Base-by-base conservation (phyloP, 2,113 vertebrate genomes). In the Xiphorhynchus elegans region DNA sequence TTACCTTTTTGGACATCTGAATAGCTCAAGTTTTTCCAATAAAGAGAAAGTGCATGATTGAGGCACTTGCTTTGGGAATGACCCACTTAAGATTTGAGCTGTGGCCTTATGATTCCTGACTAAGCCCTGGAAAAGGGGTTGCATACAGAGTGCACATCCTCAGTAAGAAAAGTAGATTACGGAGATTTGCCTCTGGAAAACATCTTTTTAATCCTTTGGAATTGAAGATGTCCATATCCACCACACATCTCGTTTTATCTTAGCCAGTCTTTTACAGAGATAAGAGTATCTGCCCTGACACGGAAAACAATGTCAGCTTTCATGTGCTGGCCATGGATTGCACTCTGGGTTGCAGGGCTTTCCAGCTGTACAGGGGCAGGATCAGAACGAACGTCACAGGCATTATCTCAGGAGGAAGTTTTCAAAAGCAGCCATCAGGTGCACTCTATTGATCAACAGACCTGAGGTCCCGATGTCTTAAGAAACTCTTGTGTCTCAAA, bases 21-120 rank as follows among this genome's bases (percentile, higher is more conserved):
- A 59, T 46, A 28, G 7, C 21, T 72, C 8, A 55, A 7, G 33
- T 4, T 76, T 90, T 85, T 8, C 17, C n/a, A 39, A 3, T 24
- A 44, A 62, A 87, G 10, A 24, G 17, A 18, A 69, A 15, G 2
- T 14, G 16, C 3, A 17, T 50, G 17, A 13, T 81, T 0, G 0
- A 64, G 63, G 42, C 19, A 21, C 11, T 87, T 23, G 21, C 18
- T 49, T 77, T 49, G 9, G 53, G 17, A 62, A 3, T 55, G n/a
- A 84, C 6, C 5, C 6, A 3, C 17, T 73, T 55, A 46, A 42
- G 75, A 76, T 52, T 23, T 76, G 33, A 74, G 23, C 24, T 26
- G 40, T 9, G 18, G 14, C 7, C 8, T 31, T 49, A 20, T 28
- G 17, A 37, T 24, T 83, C 29, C 23, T 72, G 46, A 49, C 53